Conservation (phyloP, 2,888 invertebrate genomes). For the Hirtodrosophila histrioides region DNA sequence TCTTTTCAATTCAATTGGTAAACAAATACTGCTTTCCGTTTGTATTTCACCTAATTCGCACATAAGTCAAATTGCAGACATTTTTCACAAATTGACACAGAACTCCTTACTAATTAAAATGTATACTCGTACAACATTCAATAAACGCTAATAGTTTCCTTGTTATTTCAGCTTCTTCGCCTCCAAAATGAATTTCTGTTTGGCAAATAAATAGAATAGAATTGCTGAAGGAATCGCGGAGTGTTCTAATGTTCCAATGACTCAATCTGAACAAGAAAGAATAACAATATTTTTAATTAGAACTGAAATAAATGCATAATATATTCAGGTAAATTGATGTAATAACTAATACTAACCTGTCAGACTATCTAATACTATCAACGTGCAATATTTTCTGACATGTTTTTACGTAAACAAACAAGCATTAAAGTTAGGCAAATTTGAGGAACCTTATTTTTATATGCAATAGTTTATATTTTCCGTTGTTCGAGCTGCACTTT, state of each 20-base stretch:
- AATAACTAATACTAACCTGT: background rate
- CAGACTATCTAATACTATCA: too few species aligned
- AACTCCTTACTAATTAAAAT: too few species aligned
- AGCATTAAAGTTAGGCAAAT: too few species aligned
- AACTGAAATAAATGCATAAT: slow-evolving; percentile 2
- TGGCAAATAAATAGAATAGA: slow-evolving; percentile 9
- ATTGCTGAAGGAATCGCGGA: background rate
- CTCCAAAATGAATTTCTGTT: slow-evolving; percentile 15
- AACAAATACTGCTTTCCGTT: background rate
- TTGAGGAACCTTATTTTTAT: too few species aligned
- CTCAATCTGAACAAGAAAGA: background rate
- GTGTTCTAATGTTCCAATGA: background rate
- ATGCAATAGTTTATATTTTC: too few species aligned
- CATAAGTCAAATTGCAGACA: too few species aligned
- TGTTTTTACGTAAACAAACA: too few species aligned
- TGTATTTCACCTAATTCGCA: too few species aligned
- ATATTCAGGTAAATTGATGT: slow-evolving; percentile 15
- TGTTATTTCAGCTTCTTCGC: slow-evolving; percentile 18
- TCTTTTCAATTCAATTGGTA: background rate
- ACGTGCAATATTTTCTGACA: too few species aligned
- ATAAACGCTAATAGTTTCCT: background rate
- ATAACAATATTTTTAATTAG: background rate
- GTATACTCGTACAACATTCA: too few species aligned
- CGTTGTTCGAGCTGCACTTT: too few species aligned
- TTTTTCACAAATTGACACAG: too few species aligned